Evolutionary conservation across 2,888 invertebrate species (phyloP).

Genomic region (Xylocampa areola): DNA sequence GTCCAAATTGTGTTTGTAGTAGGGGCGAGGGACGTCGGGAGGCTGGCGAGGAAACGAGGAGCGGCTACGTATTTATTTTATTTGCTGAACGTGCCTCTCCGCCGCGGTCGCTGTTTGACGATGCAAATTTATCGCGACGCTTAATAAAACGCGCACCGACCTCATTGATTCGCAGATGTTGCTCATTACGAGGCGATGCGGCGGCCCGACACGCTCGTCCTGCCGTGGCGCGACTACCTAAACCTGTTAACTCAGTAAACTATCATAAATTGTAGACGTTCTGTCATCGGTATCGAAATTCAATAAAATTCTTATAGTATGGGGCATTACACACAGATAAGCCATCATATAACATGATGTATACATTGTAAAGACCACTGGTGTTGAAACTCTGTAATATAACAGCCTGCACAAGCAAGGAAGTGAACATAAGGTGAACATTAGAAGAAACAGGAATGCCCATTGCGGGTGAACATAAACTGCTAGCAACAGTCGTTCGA

Average conservation of each 20-base stretch:
- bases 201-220: slow-evolving; percentile 57
- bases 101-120: slow-evolving; percentile 84
- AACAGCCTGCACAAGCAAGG: slow-evolving; percentile 55
- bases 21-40: slow-evolving; percentile 70
- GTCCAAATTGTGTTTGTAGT: slow-evolving; percentile 84
- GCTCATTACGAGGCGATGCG: slow-evolving; percentile 78
- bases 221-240: slow-evolving; percentile 63
- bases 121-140: slow-evolving; percentile 88
- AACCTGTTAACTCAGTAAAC: slow-evolving; percentile 75
- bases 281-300: slow-evolving; percentile 56
- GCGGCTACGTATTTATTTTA: slow-evolving; percentile 85
- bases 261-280: slow-evolving; percentile 71
- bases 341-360: slow-evolving; percentile 15
- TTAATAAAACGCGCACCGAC: slow-evolving; percentile 84
- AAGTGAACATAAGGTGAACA: slow-evolving; percentile 69
- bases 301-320: slow-evolving; percentile 34
- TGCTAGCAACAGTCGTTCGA: slow-evolving; percentile 75
- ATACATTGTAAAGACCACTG: slow-evolving; percentile 22
- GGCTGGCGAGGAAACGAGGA: slow-evolving; percentile 69
- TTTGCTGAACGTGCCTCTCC: slow-evolving; percentile 87
- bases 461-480: slow-evolving; percentile 75
- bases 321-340: slow-evolving; percentile 14
- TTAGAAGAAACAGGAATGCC: slow-evolving; percentile 74
- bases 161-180: slow-evolving; percentile 84
- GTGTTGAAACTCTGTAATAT: slow-evolving; percentile 43